Conservation (phyloP, 2,888 invertebrate species). For the Lycocerus yunnanus region DNA sequence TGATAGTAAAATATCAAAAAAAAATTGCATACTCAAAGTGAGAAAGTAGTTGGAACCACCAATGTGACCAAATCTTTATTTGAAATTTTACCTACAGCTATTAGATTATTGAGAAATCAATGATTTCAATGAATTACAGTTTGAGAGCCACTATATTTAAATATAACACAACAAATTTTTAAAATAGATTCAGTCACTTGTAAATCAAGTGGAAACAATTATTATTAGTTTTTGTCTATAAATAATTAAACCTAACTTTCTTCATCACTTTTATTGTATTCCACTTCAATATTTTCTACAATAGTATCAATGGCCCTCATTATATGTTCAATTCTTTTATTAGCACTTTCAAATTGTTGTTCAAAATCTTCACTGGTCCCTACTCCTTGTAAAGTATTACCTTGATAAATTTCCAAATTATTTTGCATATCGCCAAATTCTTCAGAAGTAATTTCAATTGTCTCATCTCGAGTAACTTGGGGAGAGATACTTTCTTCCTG, state of each 20-base stretch:
- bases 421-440: conserved; percentile 1
- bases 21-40: not conserved
- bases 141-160: not conserved
- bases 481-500: not conserved
- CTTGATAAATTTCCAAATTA: not conserved
- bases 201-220: not conserved
- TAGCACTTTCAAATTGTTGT: conserved; percentile 46
- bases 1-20: not conserved
- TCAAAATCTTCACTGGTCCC: conserved; percentile 28
- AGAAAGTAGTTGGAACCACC: not conserved
- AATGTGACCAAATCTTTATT: not conserved
- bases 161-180: not conserved
- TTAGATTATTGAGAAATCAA: not conserved
- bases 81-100: not conserved
- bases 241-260: conserved; percentile 6
- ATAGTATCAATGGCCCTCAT: conserved; percentile 53
- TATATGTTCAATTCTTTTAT: conserved; percentile 51
- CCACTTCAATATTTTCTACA: conserved; percentile 51
- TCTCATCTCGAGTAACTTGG: conserved; percentile 3
- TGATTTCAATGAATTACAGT: not conserved
- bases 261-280: conserved; percentile 35
- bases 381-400: not conserved
- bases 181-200: not conserved
- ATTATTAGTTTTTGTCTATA: too few relatives aligned
- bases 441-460: conserved; percentile 17